Conservation (phyloP, 2,888 invertebrate genomes). For the Drosophila stalkeri region DNA sequence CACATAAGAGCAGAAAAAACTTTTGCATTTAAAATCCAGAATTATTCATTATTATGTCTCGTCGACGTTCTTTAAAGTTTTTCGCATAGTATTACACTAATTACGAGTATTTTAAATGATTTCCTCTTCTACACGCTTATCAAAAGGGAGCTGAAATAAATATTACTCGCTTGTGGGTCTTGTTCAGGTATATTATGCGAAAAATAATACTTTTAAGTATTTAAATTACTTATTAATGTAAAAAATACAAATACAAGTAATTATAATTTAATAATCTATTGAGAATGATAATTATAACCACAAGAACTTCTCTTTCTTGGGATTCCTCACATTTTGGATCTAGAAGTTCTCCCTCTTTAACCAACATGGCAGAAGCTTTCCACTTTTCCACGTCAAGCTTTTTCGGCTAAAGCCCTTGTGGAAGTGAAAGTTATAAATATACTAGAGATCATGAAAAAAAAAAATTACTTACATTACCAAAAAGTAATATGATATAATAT, state of each 20-base stretch:
- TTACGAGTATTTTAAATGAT: background rate
- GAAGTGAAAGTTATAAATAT: too few species aligned
- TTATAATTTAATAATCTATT: too few species aligned
- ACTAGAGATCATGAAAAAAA: too few species aligned
- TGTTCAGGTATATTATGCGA: background rate
- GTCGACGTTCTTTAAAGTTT: background rate
- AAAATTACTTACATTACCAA: too few species aligned
- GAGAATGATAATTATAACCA: background rate
- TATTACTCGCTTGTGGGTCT: background rate
- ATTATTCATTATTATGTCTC: constrained; percentile 1
- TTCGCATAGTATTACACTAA: background rate
- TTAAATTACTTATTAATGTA: background rate
- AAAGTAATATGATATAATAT: too few species aligned
- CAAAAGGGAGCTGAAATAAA: background rate
- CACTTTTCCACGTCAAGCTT: too few species aligned
- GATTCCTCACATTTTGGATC: too few species aligned
- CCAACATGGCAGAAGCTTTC: too few species aligned
- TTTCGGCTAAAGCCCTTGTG: too few species aligned
- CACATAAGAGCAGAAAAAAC: background rate
- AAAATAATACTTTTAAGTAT: background rate
- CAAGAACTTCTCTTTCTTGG: too few species aligned
- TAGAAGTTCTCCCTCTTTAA: too few species aligned
- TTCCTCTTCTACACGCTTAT: background rate
- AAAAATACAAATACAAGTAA: too few species aligned
- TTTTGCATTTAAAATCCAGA: background rate